Conservation (phyloP, 2,888 invertebrate species). For the Poecilobothrus nobilitatus region DNA sequence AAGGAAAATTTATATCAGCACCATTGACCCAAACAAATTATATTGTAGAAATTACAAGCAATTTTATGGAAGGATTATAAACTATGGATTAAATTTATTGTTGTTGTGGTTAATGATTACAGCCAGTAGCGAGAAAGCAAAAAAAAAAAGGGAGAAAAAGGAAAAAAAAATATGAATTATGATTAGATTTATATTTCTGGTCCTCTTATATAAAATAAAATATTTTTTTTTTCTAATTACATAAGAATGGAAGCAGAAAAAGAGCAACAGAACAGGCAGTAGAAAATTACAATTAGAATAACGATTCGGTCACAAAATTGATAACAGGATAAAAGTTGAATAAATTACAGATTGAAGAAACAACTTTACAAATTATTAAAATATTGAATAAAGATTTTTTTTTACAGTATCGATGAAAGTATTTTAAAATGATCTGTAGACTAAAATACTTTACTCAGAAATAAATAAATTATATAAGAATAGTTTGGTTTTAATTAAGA, state of each 20-base stretch:
- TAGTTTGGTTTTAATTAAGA: no score
- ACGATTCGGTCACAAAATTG: background rate
- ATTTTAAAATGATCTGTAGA: no score
- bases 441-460: no score
- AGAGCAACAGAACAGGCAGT: background rate
- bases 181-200: background rate
- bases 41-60: background rate
- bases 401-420: no score
- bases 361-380: no score
- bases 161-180: slow-evolving; percentile 3
- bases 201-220: background rate
- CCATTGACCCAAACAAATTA: background rate
- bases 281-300: background rate
- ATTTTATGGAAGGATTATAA: background rate
- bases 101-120: background rate
- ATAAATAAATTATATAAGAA: no score
- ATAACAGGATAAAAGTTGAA: no score
- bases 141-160: no score
- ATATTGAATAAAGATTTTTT: no score
- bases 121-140: background rate
- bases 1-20: background rate
- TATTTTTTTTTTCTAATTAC: background rate
- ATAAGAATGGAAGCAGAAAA: background rate
- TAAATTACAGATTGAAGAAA: no score
- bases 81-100: no score